Evolutionary conservation across 2,113 vertebrate genomes (phyloP).

Genomic region (Eclectus roratus): DNA sequence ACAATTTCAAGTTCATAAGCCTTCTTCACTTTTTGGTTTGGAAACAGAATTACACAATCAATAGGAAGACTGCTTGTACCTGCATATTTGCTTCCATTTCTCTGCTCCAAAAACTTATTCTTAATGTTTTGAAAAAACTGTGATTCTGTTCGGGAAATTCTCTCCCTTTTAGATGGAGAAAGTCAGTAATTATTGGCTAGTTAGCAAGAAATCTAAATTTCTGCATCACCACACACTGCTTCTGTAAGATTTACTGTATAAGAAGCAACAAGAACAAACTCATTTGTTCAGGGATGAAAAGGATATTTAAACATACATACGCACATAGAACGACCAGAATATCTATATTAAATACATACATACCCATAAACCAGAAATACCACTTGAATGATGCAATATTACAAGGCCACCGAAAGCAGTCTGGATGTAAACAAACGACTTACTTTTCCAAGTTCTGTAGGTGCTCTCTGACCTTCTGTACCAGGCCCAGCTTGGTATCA

Average conservation of each 20-base stretch:
- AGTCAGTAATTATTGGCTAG: neutral
- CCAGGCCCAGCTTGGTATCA: slow-evolving; percentile 92
- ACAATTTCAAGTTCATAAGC: neutral
- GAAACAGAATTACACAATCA: neutral
- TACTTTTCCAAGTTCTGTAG: slow-evolving; percentile 98
- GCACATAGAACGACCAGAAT: neutral
- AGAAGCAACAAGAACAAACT: neutral
- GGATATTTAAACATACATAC: neutral
- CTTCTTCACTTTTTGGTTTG: neutral
- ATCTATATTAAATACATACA: neutral
- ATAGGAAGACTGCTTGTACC: neutral
- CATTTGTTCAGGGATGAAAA: neutral
- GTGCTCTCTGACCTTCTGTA: slow-evolving; percentile 95
- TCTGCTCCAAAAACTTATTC: neutral
- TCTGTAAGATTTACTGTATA: neutral
- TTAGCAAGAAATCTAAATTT: neutral
- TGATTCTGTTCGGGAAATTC: neutral
- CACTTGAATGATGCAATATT: neutral
- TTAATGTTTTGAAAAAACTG: neutral
- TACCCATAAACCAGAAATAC: neutral
- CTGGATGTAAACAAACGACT: slow-evolving; percentile 59
- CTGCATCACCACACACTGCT: neutral
- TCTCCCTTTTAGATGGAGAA: neutral
- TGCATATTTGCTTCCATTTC: neutral
- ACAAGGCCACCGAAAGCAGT: neutral